Percentiles rank a stretch among this genome's conserved stretches.
phyloP scores from a whole-genome alignment of 2,888 invertebrate genomes.

The Drosophila nr. perissopoda region DNA sequence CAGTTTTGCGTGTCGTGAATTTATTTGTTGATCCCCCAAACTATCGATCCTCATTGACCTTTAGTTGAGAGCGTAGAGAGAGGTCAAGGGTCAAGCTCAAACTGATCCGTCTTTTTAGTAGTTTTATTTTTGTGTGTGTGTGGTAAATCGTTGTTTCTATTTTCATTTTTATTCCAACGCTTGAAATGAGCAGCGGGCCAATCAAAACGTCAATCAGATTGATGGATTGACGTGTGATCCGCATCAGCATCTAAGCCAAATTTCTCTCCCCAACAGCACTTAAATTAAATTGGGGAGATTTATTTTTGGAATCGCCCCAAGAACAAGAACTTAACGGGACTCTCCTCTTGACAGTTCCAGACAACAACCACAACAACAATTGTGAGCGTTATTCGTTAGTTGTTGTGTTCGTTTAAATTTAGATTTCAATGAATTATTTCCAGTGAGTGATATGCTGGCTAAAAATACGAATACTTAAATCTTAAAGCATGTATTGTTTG shows the following conservation, averaged over 20 bases:
- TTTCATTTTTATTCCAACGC: slow-evolving; percentile 30
- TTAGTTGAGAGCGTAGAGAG: slow-evolving; percentile 39
- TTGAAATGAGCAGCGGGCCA: slow-evolving; percentile 49
- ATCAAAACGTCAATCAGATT: slow-evolving; percentile 70
- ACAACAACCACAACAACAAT: slow-evolving; percentile 3
- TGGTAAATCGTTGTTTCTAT: slow-evolving; percentile 60
- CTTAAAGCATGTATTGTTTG: neutral
- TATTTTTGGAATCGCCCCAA: slow-evolving; percentile 49
- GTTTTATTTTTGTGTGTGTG: slow-evolving; percentile 50
- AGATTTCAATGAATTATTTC: slow-evolving; percentile 39
- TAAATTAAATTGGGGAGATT: slow-evolving; percentile 21
- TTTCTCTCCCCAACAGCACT: slow-evolving; percentile 26
- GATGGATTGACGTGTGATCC: slow-evolving; percentile 67
- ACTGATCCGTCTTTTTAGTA: slow-evolving; percentile 48
- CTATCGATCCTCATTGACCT: slow-evolving; percentile 55
- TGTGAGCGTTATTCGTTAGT: slow-evolving; percentile 20
- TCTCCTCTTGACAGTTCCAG: slow-evolving; percentile 50
- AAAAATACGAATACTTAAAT: slow-evolving; percentile 39
- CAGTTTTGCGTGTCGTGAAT: slow-evolving; percentile 9
- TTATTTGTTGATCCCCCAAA: neutral
- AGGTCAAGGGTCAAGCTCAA: slow-evolving; percentile 57
- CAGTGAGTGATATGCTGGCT: slow-evolving; percentile 25
- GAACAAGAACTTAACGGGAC: slow-evolving; percentile 29
- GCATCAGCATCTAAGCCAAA: slow-evolving; percentile 13
- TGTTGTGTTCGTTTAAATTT: slow-evolving; percentile 44